Evolutionary conservation across 2,888 invertebrate species (phyloP), one percentile per base, ranked within the genome.

Genomic region (Aricia artaxerxes): DNA sequence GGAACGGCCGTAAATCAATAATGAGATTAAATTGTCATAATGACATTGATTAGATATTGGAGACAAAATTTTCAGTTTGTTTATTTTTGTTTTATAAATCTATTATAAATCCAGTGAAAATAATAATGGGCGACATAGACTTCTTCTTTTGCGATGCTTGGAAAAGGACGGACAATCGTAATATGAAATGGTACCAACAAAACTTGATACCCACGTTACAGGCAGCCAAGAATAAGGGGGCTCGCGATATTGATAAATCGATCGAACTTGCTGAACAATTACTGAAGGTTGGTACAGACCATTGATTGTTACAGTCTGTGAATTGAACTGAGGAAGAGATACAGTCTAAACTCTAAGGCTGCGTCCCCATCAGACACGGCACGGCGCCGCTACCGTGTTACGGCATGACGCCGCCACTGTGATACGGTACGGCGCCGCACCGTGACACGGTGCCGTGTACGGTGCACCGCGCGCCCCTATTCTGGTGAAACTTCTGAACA

Each of bases 181-280:
- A 88, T 77, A 86, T 86, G 40, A 44, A 83, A 13, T 94, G 94
- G 94, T 91, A 89, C 84, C 87, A 90, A 53, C 82, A 86, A 3
- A 86, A 91, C 79, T 82, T 94, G 78, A 82, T 90, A 83, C 84
- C 85, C 5, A 90, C 90, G 0, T 83, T 93, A n/a, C 82, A 87
- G 2, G 85, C 83, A 0, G 87, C 86, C 9, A 94, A 93, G 82
- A 92, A 92, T 79, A 89, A 88, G n/a, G 88, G 87, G 77, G 89
- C 84, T 4, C 85, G 92, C 5, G 91, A 90, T 35, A 87, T 93
- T 13, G 93, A 93, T 79, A 83, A 83, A 0, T 88, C 91, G 2
- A 91, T 94, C 9, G 86, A 81, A 1, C 82, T 91, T 16, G 91
- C 90, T 9, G 84, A 90, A 13, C 82, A 91, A 79, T 86, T 93